Evolutionary conservation across 2,888 invertebrate genomes (phyloP), one percentile per base, ranked within the genome.

Genomic region (Morinoia aosen): DNA sequence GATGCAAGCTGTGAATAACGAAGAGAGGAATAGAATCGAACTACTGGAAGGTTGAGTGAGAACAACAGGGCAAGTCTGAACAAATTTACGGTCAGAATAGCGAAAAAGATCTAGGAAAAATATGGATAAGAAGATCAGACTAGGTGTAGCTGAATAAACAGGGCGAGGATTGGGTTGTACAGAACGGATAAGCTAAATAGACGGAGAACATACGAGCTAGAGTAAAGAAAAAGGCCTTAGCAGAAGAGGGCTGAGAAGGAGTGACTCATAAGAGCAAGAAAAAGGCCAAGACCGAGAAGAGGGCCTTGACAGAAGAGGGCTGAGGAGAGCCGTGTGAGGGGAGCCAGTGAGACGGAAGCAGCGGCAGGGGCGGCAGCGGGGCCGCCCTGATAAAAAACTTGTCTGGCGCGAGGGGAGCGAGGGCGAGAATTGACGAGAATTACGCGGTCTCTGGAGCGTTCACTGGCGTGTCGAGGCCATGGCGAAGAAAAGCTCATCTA

Each of bases 311-410:
- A 88, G 88, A 7, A 40, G 90, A 90, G 90, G 90, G 40, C 48
- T 39, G 90, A 76, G 76, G 25, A 76, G 40, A 90, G 90, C 90
- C 90, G 16, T 2, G 48, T 48, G 14, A 40, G 90, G 90, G 90
- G 90, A 90, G 90, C 48, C 90, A 90, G 90, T 90, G 90, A 90
- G 90, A 90, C 90, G 40, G 90, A 76, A 61, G 76, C 25, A 14
- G 90, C 90, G 39, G 90, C 14, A 40, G 33, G 40, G 40, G 40
- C 16, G 39, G 8, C 25, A 16, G 4, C 61, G 25, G 76, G 76
- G 76, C 76, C 33, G 76, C 90, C 40, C 11, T 39, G 40, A 12
- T 90, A 90, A 90, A 88, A 90, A 90, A 76, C 76, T 76, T 76
- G 76, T 16, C 76, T 19, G 16, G 76, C 90, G 90, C 33, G 90